These are phyloP conservation scores for Aphelenchoides fujianensis DNA, from an alignment of 1,140 invertebrate genomes.

Conservation along the genomic window DNA sequence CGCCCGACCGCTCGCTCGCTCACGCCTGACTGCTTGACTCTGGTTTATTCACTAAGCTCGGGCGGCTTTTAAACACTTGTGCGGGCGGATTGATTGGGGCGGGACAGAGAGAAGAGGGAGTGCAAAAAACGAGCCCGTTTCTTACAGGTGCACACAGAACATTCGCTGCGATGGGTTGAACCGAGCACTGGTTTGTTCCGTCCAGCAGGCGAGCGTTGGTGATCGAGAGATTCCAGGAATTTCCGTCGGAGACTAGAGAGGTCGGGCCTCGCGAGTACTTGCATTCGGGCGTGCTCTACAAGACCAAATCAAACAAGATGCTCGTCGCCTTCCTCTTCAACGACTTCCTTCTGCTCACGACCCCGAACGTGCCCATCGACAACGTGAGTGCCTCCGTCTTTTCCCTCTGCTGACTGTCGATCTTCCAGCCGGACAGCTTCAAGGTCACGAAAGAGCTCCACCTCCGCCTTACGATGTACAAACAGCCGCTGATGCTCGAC, in stretches of 20 bases:
- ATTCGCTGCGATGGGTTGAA: constrained; percentile 42
- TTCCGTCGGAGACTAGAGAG: constrained; percentile 35
- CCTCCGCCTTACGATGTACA: constrained; percentile 37
- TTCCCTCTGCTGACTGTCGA: background rate
- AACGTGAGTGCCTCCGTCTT: constrained; percentile 21
- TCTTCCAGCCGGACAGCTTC: constrained; percentile 47
- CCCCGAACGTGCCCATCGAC: constrained; percentile 33
- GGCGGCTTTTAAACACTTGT: too few species aligned
- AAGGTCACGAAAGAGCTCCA: constrained; percentile 39
- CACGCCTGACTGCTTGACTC: too few species aligned
- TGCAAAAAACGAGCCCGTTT: constrained; percentile 42
- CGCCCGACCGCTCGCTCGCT: too few species aligned
- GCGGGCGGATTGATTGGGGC: too few species aligned
- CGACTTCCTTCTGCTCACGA: constrained; percentile 45
- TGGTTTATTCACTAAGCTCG: too few species aligned
- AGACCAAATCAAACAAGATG: constrained; percentile 36
- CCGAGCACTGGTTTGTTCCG: constrained; percentile 27
- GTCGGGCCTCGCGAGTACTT: constrained; percentile 32
- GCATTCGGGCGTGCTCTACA: constrained; percentile 49
- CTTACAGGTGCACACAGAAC: constrained; percentile 50
- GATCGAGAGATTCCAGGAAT: constrained; percentile 27
- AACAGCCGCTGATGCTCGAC: constrained; percentile 41
- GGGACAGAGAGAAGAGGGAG: too few species aligned
- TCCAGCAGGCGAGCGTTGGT: constrained; percentile 18
- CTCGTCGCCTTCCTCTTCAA: constrained; percentile 46